Percentiles rank a stretch among this genome's conserved stretches.
Evolutionary conservation across 2,888 invertebrate species (phyloP).

Genomic region (Masnerella sp.): DNA sequence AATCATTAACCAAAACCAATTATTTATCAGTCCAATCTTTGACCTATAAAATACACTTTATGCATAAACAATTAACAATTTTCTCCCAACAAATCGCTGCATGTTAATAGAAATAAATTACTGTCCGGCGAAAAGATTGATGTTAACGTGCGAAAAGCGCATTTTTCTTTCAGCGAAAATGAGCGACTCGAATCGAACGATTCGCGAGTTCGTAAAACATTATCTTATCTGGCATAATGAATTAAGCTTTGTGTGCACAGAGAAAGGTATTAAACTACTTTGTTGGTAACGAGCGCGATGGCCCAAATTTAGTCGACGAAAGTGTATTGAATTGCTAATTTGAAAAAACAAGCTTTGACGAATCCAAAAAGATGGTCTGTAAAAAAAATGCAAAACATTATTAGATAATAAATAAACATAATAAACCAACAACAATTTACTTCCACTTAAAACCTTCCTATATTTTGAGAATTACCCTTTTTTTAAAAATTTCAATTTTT

Average conservation of each 20-base stretch:
- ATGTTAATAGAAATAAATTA: slow-evolving; percentile 38
- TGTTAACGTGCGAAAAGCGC: slow-evolving; percentile 35
- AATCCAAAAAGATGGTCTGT: neutral
- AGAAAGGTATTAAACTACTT: slow-evolving; percentile 56
- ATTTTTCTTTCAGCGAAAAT: slow-evolving; percentile 37
- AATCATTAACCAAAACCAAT: neutral
- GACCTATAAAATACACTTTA: too few species aligned
- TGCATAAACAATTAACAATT: slow-evolving; percentile 29
- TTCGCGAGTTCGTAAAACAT: slow-evolving; percentile 35
- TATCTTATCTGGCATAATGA: slow-evolving; percentile 54
- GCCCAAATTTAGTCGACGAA: slow-evolving; percentile 40
- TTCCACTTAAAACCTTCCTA: too few species aligned
- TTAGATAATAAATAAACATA: too few species aligned
- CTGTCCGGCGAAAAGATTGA: slow-evolving; percentile 32
- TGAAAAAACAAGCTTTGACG: slow-evolving; percentile 1
- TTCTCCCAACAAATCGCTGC: slow-evolving; percentile 12
- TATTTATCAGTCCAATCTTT: too few species aligned
- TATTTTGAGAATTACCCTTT: too few species aligned
- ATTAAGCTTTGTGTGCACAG: slow-evolving; percentile 46
- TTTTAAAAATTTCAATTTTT: too few species aligned
- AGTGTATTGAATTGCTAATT: slow-evolving; percentile 42
- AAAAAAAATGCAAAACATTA: neutral
- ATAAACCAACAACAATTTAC: too few species aligned
- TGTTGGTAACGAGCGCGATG: slow-evolving; percentile 42
- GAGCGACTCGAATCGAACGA: slow-evolving; percentile 23